Base-by-base conservation (phyloP, 1,140 invertebrate species). In the Drusus annulatus region DNA sequence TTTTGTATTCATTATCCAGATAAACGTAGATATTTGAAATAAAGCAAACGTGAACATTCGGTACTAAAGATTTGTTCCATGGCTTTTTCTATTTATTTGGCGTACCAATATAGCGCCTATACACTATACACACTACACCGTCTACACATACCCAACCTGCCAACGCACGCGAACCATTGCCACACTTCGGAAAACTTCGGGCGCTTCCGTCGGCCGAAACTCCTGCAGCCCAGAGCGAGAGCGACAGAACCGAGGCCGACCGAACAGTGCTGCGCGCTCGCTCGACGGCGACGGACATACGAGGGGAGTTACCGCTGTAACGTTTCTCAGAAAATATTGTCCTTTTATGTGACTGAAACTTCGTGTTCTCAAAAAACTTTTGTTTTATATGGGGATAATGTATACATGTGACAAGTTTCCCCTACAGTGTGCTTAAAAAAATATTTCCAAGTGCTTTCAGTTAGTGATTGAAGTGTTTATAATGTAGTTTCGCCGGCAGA, bases 261-360 rank as follows among this genome's bases (percentile, higher is more conserved):
- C 69, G 69, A 75, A 56, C 71, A 75, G 73, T 75, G 73, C 73
- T 58, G 56, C 73, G 73, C 73, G 73, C 73, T 75, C 73, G 73
- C 73, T 75, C 73, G 52, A 31, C 25, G 52, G 73, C 52, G 56
- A 36, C 73, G 73, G 73, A 58, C 54, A 54, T 58, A 0, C 13
- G 36, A 19, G 28, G 8, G 5, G 52, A 6, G 1, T 21, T 50
- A 10, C n/a, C 17, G 73, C 19, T 28, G 69, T 58, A n/a, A 10
- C 21, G 10, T 71, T 19, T 52, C 21, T 28, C 13, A 28, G 16
- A 65, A 51, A 71, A 52, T 75, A 75, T 75, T 75, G 36, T 56
- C 51, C 8, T 71, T 71, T 65, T 31, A 28, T 65, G 28, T 65
- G 62, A 51, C 17, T 31, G 2, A 54, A 58, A 75, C 52, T 75